These are phyloP conservation scores for Ptilonorhynchus violaceus DNA, from an alignment of 2,113 vertebrate genomes.

Conservation along the genomic window DNA sequence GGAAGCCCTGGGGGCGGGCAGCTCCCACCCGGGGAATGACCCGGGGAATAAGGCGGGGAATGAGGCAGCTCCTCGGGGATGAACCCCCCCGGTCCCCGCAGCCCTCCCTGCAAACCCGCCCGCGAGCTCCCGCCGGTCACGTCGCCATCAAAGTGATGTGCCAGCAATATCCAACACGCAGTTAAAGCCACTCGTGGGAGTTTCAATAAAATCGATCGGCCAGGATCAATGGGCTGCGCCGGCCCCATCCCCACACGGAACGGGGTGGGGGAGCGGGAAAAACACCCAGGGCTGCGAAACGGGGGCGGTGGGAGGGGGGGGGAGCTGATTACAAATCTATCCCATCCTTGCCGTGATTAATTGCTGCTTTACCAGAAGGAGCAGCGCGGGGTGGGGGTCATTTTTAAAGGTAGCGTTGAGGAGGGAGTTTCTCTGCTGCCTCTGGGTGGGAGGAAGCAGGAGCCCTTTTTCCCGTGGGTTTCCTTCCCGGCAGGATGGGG, in stretches of 20 bases:
- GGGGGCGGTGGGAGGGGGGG: neutral
- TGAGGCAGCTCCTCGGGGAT: neutral
- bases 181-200: conserved; percentile 61
- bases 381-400: conserved; percentile 17
- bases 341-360: conserved; percentile 49
- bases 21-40: neutral
- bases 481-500: neutral
- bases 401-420: neutral
- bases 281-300: neutral
- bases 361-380: conserved; percentile 51
- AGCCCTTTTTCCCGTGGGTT: neutral
- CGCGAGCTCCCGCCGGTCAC: conserved; percentile 7
- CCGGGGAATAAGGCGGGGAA: neutral
- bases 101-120: neutral
- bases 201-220: conserved; percentile 61
- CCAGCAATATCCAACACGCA: conserved; percentile 57
- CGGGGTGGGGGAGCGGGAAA: neutral
- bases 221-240: conserved; percentile 47
- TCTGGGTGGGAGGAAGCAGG: neutral
- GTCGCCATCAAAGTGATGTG: conserved; percentile 56
- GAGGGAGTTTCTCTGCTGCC: neutral
- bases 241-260: neutral
- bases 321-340: conserved; percentile 59
- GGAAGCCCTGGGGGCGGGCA: neutral
- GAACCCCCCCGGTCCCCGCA: neutral